These are phyloP conservation scores for Parelbella ahira DNA, from an alignment of 2,888 invertebrate species.

Conservation along the genomic window DNA sequence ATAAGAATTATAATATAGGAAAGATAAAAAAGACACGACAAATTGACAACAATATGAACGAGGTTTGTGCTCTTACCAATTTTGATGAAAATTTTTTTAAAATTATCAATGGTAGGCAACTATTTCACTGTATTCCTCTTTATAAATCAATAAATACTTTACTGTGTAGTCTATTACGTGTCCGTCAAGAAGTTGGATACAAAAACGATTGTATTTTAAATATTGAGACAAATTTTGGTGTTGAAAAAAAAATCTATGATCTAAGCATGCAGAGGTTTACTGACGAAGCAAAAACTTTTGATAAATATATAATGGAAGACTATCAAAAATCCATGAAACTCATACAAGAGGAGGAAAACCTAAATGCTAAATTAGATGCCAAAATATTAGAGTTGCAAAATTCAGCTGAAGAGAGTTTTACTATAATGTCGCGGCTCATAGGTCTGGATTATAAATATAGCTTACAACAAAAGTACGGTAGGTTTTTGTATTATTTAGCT, in stretches of 20 bases:
- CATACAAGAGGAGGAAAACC: constrained; percentile 70
- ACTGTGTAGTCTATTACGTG: constrained; percentile 42
- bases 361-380: constrained; percentile 57
- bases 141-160: constrained; percentile 49
- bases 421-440: constrained; percentile 69
- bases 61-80: constrained; percentile 46
- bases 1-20: constrained; percentile 49
- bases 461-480: constrained; percentile 83
- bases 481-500: constrained; percentile 84
- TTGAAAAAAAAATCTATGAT: constrained; percentile 75
- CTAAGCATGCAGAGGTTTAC: constrained; percentile 65
- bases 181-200: constrained; percentile 55
- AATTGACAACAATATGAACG: constrained; percentile 39
- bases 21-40: constrained; percentile 42
- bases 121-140: constrained; percentile 38
- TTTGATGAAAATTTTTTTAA: constrained; percentile 48
- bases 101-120: constrained; percentile 41
- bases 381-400: constrained; percentile 65
- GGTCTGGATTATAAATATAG: constrained; percentile 83
- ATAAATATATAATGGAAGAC: constrained; percentile 81
- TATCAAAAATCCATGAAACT: constrained; percentile 81
- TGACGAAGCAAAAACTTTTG: constrained; percentile 79
- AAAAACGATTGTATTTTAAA: constrained; percentile 70
- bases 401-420: constrained; percentile 57
- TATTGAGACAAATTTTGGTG: constrained; percentile 75